Base-by-base conservation (phyloP, 2,888 invertebrate genomes). In the Exocentrus adspersus region DNA sequence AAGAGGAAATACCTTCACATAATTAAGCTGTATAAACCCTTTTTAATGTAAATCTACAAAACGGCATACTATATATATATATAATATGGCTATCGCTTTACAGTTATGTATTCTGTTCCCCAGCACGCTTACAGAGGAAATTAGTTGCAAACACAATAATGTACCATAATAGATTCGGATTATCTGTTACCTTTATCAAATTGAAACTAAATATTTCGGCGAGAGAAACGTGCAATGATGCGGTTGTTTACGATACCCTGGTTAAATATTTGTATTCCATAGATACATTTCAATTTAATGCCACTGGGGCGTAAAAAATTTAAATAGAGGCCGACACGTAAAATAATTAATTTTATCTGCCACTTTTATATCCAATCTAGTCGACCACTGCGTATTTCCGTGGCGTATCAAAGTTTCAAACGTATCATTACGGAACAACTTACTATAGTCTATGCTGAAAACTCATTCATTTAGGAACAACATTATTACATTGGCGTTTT, bases 141-240 rank as follows among this genome's bases (percentile, higher is more conserved):
- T 53, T 53, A 41, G 41, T 37, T 53, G 37, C 52, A 41, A 41
- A 21, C 7, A 41, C 52, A 41, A 41, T 41, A 53, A 53, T 41
- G 10, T 53, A 21, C 17, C n/a, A 21, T 41, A 53, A 53, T 53
- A 53, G 52, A 1, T 53, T 53, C 21, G 20, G 20, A 21, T 53
- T 53, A 53, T 53, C 52, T 19, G 21, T 21, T 41, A 37, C 41
- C 17, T 41, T 19, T 41, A 53, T 53, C 52, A 41, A 53, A 53
- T 21, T 12, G 52, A 53, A 53, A 41, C 52, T 20, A n/a, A 53
- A 53, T 53, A 53, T 10, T 41, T 14, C n/a, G 41, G 12, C 37
- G 14, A 14, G 2, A 5, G 37, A 37, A 37, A n/a, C 37, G 12
- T 37, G 2, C 37, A 37, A 2, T n/a, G 12, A 37, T 12, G n/a